phyloP scores from a whole-genome alignment of 2,797 vertebrate species.

The Neostethus bicornis region DNA sequence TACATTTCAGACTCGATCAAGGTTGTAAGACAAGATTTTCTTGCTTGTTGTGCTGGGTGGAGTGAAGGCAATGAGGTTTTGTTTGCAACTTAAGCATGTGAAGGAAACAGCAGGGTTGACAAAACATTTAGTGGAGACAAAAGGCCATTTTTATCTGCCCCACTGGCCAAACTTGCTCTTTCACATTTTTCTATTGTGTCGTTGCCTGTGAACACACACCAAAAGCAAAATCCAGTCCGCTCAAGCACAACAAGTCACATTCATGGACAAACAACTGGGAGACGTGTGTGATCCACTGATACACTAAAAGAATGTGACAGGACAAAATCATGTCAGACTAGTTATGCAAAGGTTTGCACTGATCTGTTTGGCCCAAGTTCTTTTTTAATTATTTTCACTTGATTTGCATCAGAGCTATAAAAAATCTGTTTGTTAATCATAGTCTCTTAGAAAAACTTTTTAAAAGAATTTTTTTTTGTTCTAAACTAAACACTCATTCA shows the following conservation, averaged over 20 bases:
- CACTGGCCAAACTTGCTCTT: constrained; percentile 56
- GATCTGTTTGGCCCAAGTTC: neutral
- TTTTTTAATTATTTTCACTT: too few species aligned
- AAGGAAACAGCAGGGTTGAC: constrained; percentile 39
- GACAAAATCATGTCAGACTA: constrained; percentile 16
- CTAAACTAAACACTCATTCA: neutral
- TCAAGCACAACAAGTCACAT: neutral
- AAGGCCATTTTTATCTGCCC: constrained; percentile 33
- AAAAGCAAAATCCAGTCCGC: neutral
- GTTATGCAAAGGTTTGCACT: neutral
- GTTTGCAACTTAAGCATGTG: constrained; percentile 59
- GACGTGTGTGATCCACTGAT: constrained; percentile 2
- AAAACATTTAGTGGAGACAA: constrained; percentile 44
- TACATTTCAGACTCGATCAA: constrained; percentile 15
- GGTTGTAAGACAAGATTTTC: constrained; percentile 57
- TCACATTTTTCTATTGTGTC: constrained; percentile 58
- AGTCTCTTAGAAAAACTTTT: neutral
- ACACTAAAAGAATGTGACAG: constrained; percentile 4
- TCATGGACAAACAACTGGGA: neutral
- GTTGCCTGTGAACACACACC: constrained; percentile 3
- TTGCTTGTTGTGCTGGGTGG: constrained; percentile 37
- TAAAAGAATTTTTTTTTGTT: neutral
- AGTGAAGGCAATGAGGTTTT: constrained; percentile 38
- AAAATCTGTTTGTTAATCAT: neutral
- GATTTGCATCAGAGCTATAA: neutral